phyloP scores from a whole-genome alignment of 2,888 invertebrate species.

The Leptopilina syphax region DNA sequence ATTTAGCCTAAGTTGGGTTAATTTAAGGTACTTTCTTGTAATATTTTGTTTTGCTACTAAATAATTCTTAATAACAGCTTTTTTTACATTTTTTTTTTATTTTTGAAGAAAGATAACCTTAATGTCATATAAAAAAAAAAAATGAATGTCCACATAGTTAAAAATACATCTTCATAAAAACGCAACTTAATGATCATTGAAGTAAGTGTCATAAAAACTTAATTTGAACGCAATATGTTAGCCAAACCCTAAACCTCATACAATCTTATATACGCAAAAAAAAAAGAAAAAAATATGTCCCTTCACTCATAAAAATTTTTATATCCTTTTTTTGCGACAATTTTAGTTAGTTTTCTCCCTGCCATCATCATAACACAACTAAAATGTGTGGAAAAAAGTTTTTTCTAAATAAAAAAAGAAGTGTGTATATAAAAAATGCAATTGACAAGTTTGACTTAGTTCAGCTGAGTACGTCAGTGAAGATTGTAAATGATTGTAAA shows the following conservation, averaged over 20 bases:
- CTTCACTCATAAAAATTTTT: neutral
- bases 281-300: neutral
- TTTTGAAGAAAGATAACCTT: neutral
- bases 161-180: neutral
- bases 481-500: no score
- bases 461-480: no score
- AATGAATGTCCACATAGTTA: neutral
- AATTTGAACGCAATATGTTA: constrained; percentile 1
- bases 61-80: neutral
- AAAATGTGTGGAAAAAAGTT: constrained; percentile 51
- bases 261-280: neutral
- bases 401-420: no score
- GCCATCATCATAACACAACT: neutral
- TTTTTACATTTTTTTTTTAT: no score
- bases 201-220: neutral
- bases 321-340: neutral
- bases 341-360: neutral
- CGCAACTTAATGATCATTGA: neutral
- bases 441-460: no score
- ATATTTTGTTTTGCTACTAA: no score
- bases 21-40: no score
- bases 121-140: neutral
- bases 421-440: no score
- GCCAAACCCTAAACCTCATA: neutral
- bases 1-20: neutral